Base-by-base conservation (phyloP, 2,888 invertebrate species). In the Scrobipalpa atriplicella region DNA sequence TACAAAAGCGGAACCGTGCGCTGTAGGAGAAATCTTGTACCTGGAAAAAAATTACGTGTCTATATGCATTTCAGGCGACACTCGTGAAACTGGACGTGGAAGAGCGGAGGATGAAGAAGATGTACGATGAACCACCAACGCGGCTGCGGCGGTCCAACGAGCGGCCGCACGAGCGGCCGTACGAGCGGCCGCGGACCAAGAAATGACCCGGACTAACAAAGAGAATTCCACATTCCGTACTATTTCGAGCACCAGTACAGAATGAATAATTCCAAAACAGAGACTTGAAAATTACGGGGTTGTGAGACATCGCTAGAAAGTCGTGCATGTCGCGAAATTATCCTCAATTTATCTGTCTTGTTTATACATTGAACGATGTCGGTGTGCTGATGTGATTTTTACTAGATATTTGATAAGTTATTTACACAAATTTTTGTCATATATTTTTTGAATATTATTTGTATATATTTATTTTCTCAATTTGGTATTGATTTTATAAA, bases 91-190 rank as follows among this genome's bases (percentile, higher is more conserved):
- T 81, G 52, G 84, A 84, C 36, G 66, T 56, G 1, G 87, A 85
- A 11, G 86, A 85, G 43, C 82, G 82, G 11, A 80, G 83, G 0
- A 86, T 86, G n/a, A 83, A 75, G 68, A 86, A 76, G 60, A 66
- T 78, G 0, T 85, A 81, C 52, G 89, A 90, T 65, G 91, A 92
- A 63, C 82, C 82, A 0, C 91, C 91, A 0, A 90, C 87, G 61
- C 82, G 90, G 21, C 75, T 91, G 61, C 86, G 87, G 8, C 82
- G 85, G 7, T 74, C 80, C 0, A 78, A 83, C 65, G 87, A 87
- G 36, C 83, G 86, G 16, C 68, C 75, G 7, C 11, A n/a, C n/a
- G n/a, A n/a, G 8, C 82, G 85, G 7, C 73, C 80, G 0, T 78
- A 83, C 65, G 87, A 87, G 36, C 83, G 86, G 16, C 68, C 75